phyloP scores from a whole-genome alignment of 1,140 invertebrate genomes.

The Fopius arisanus region DNA sequence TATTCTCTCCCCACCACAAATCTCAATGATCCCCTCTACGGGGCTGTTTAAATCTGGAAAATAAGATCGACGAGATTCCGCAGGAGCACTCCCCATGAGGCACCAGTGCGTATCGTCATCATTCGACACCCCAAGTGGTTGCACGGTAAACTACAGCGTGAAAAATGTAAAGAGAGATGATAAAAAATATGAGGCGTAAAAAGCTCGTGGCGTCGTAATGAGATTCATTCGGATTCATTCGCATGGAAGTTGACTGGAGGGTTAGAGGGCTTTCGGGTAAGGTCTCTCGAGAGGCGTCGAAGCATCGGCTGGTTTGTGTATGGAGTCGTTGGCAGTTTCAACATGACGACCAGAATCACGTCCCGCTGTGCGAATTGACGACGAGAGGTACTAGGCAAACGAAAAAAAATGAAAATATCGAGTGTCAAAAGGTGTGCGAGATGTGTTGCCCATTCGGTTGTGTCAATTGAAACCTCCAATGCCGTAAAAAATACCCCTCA shows the following conservation, averaged over 20 bases:
- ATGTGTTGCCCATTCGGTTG: slow-evolving; percentile 45
- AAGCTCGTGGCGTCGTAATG: slow-evolving; percentile 31
- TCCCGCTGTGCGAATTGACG: slow-evolving; percentile 18
- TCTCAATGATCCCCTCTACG: slow-evolving; percentile 19
- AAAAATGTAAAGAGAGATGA: slow-evolving; percentile 20
- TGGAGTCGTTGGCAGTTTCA: not conserved
- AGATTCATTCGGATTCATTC: slow-evolving; percentile 36
- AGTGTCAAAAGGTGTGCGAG: slow-evolving; percentile 29
- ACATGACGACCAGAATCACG: slow-evolving; percentile 10
- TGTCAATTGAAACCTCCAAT: too few species aligned
- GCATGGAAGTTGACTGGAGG: slow-evolving; percentile 31
- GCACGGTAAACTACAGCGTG: not conserved
- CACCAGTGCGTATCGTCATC: not conserved
- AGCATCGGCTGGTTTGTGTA: not conserved
- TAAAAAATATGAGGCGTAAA: slow-evolving; percentile 32
- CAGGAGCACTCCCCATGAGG: not conserved
- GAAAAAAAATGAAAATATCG: slow-evolving; percentile 22
- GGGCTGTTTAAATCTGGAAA: slow-evolving; percentile 18
- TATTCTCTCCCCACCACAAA: slow-evolving; percentile 26
- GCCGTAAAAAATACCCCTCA: not conserved
- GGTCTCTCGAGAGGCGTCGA: slow-evolving; percentile 22
- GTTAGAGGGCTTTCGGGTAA: not conserved
- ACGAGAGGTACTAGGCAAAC: not conserved
- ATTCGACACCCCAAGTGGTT: not conserved
- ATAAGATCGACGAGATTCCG: slow-evolving; percentile 22